Conservation (phyloP, 1,140 invertebrate genomes). For the Pseudoatta argentina region DNA sequence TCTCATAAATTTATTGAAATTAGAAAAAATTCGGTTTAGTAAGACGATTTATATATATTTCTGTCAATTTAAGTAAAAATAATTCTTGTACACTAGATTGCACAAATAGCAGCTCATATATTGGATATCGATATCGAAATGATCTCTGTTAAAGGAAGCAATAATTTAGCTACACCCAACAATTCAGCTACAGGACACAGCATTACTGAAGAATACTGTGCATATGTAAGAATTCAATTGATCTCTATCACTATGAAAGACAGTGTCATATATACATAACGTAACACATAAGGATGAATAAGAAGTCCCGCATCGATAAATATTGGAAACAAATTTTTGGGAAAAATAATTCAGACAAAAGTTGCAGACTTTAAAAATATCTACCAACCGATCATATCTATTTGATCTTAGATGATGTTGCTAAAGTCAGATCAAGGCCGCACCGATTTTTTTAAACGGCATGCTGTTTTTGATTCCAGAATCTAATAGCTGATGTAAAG, state of each 20-base stretch:
- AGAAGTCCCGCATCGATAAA: too few relatives aligned
- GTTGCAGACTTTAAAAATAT: too few relatives aligned
- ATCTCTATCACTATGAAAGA: background rate
- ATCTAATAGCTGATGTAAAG: too few relatives aligned
- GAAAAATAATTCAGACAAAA: too few relatives aligned
- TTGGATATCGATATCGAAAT: conserved; percentile 91
- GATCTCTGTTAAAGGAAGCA: conserved; percentile 90
- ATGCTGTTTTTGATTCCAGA: too few relatives aligned
- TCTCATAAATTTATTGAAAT: background rate
- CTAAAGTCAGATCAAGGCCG: too few relatives aligned
- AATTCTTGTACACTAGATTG: conserved; percentile 85
- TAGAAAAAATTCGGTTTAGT: background rate
- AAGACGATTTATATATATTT: background rate
- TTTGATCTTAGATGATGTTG: too few relatives aligned
- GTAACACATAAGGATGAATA: too few relatives aligned
- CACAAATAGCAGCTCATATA: conserved; percentile 92
- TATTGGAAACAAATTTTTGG: too few relatives aligned
- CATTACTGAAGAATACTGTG: conserved; percentile 90
- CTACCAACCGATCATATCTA: too few relatives aligned
- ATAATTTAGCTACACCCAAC: conserved; percentile 89
- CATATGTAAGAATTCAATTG: conserved; percentile 86
- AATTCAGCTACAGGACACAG: conserved; percentile 90
- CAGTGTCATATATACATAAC: background rate
- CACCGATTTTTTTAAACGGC: too few relatives aligned
- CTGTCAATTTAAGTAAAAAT: background rate